phyloP scores from a whole-genome alignment of 2,888 invertebrate genomes.

The Hecatera dysodea region DNA sequence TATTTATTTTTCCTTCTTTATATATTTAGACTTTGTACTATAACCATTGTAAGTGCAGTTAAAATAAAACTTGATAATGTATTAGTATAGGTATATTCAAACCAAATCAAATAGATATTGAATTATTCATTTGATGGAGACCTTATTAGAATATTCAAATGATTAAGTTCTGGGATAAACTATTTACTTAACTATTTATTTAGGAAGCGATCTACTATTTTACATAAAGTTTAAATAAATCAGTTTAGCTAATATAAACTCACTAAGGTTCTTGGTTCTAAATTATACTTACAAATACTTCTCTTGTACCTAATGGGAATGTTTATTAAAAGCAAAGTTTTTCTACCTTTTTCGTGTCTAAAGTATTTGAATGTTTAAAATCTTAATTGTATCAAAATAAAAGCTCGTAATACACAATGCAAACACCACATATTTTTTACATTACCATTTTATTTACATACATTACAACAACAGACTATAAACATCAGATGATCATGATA shows the following conservation, averaged over 20 bases:
- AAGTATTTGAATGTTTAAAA: background rate
- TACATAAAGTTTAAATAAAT: too few relatives aligned
- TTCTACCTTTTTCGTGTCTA: too few relatives aligned
- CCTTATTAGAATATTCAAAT: background rate
- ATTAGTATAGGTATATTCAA: too few relatives aligned
- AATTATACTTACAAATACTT: background rate
- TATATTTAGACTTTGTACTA: background rate
- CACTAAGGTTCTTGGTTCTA: background rate
- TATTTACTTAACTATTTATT: too few relatives aligned
- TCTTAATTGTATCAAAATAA: background rate
- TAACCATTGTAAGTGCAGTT: background rate
- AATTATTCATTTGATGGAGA: conserved; percentile 11
- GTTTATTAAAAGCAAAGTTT: background rate
- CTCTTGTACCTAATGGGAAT: too few relatives aligned
- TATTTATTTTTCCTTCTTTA: too few relatives aligned
- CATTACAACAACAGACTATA: background rate
- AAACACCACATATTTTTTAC: conserved; percentile 13
- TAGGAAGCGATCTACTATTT: background rate
- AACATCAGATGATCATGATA: conserved; percentile 35
- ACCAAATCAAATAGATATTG: too few relatives aligned
- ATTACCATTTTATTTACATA: conserved; percentile 20
- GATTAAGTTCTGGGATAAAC: background rate
- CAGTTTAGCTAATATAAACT: too few relatives aligned
- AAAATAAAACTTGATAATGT: background rate
- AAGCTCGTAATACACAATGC: conserved; percentile 17